phyloP scores from a whole-genome alignment of 2,113 vertebrate species.

The Otolemur garnettii region DNA sequence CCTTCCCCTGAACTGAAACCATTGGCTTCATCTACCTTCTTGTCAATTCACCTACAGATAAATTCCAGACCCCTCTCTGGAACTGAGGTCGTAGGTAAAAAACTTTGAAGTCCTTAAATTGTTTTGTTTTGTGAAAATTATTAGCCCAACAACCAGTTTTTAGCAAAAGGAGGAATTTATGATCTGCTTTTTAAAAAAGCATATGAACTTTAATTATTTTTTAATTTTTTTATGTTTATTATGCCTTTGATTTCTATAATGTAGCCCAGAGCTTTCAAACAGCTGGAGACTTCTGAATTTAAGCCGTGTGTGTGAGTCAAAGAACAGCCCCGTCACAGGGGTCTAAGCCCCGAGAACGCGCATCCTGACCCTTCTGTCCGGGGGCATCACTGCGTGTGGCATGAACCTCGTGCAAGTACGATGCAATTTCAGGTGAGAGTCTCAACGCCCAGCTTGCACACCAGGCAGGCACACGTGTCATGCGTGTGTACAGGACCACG shows the following conservation, averaged over 20 bases:
- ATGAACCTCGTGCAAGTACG: conserved; percentile 29
- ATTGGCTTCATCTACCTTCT: background rate
- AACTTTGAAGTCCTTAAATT: background rate
- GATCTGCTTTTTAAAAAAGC: background rate
- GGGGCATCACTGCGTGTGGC: background rate
- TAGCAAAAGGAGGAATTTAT: background rate
- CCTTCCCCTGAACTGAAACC: conserved; percentile 12
- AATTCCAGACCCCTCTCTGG: background rate
- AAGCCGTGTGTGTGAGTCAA: background rate
- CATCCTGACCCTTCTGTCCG: background rate
- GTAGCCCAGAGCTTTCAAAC: background rate
- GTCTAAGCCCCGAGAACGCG: background rate
- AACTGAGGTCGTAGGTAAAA: background rate
- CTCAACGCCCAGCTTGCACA: conserved; percentile 22
- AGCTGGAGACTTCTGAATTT: conserved; percentile 13
- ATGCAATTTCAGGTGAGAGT: background rate
- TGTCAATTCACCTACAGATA: background rate
- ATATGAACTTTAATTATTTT: background rate
- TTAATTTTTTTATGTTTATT: background rate
- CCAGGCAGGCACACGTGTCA: background rate
- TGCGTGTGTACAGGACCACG: background rate
- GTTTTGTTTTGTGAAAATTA: background rate
- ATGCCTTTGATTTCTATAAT: background rate
- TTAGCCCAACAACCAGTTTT: background rate
- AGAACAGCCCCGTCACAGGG: background rate